Conservation (phyloP, 1,140 invertebrate species). For the Saccostrea glomerata region DNA sequence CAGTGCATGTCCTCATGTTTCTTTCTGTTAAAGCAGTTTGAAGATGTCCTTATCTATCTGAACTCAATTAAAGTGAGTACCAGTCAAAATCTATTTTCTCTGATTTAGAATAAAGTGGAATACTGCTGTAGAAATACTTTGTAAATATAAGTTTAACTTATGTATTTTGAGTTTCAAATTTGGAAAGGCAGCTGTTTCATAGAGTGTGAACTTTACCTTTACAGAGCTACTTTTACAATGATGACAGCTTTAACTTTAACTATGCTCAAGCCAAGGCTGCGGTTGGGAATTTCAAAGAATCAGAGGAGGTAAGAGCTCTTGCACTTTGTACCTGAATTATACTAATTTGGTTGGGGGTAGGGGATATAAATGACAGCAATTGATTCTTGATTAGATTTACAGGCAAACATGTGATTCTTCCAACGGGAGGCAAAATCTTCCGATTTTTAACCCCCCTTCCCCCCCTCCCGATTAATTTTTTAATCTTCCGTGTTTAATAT, state of each 20-base stretch:
- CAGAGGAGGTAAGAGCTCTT: slow-evolving; percentile 86
- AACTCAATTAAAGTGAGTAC: slow-evolving; percentile 93
- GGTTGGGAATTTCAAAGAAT: slow-evolving; percentile 95
- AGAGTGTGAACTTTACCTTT: slow-evolving; percentile 49
- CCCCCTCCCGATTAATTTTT: too few species aligned
- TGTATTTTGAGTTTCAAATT: neutral
- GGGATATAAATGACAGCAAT: too few species aligned
- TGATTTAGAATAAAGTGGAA: neutral
- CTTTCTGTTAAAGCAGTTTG: slow-evolving; percentile 95
- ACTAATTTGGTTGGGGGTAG: too few species aligned
- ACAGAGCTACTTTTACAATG: slow-evolving; percentile 92
- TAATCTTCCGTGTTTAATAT: too few species aligned
- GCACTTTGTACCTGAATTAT: too few species aligned
- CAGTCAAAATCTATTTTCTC: neutral
- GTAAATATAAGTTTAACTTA: too few species aligned
- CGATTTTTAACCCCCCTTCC: too few species aligned
- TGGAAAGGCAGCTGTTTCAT: neutral
- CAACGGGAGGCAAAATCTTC: too few species aligned
- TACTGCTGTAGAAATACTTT: neutral
- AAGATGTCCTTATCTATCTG: slow-evolving; percentile 96
- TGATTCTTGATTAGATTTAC: too few species aligned
- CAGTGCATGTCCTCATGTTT: slow-evolving; percentile 99
- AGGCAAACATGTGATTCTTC: too few species aligned
- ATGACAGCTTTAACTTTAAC: slow-evolving; percentile 98
- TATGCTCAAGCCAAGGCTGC: slow-evolving; percentile 97